phyloP scores from a whole-genome alignment of 2,797 vertebrate species.

The Distichodus sexfasciatus region DNA sequence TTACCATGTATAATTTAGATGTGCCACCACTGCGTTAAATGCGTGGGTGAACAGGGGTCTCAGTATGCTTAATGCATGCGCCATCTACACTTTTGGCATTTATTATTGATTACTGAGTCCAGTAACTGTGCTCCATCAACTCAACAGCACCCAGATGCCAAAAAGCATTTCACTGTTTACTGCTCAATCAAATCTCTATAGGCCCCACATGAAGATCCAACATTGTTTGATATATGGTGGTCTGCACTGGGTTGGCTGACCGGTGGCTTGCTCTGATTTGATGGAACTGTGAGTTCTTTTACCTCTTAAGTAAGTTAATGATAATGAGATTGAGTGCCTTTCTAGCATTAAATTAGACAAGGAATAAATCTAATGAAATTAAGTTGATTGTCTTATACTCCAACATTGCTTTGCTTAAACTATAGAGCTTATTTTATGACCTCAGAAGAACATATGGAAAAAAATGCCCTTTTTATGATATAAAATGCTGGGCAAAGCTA shows the following conservation, averaged over 20 bases:
- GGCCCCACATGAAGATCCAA: constrained; percentile 26
- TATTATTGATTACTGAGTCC: constrained; percentile 32
- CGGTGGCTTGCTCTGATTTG: constrained; percentile 17
- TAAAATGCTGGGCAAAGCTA: background rate
- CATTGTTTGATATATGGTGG: constrained; percentile 21
- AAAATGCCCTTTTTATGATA: background rate
- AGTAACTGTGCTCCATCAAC: constrained; percentile 26
- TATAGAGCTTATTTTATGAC: background rate
- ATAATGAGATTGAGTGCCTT: constrained; percentile 32
- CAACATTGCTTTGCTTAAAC: background rate
- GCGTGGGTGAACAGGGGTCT: background rate
- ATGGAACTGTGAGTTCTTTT: constrained; percentile 21
- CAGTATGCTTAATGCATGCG: constrained; percentile 22
- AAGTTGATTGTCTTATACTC: constrained; percentile 22
- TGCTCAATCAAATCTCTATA: constrained; percentile 27
- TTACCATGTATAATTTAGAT: constrained; percentile 3
- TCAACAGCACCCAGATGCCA: constrained; percentile 33
- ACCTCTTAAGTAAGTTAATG: constrained; percentile 31
- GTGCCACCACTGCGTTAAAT: constrained; percentile 3
- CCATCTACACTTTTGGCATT: constrained; percentile 24
- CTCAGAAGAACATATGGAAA: constrained; percentile 2
- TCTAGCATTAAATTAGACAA: constrained; percentile 15
- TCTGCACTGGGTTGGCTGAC: background rate
- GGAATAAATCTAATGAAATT: constrained; percentile 35
- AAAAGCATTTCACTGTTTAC: constrained; percentile 39